Conservation (phyloP, 1,140 invertebrate genomes). For the Palaemon carinicauda region DNA sequence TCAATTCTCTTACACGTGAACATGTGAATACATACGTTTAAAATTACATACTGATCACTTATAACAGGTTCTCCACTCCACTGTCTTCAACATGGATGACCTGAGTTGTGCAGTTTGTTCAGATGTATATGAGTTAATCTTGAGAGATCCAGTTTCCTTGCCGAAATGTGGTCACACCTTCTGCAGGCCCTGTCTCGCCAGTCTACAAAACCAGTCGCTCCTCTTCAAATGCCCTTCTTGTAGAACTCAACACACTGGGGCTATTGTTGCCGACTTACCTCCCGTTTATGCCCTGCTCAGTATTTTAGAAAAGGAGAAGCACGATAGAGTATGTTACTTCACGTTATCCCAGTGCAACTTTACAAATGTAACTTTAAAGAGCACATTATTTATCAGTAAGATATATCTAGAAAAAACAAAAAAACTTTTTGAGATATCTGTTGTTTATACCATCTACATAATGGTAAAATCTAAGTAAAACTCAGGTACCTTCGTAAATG, state of each 20-base stretch:
- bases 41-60: too few species aligned
- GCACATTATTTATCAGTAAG: too few species aligned
- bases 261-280: not conserved
- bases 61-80: not conserved
- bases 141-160: not conserved
- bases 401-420: too few species aligned
- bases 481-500: too few species aligned
- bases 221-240: constrained; percentile 23
- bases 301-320: not conserved
- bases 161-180: constrained; percentile 39
- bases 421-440: too few species aligned
- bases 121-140: not conserved
- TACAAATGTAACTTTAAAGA: too few species aligned
- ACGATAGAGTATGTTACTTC: not conserved
- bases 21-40: too few species aligned
- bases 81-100: not conserved
- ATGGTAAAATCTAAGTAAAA: too few species aligned
- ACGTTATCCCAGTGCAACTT: not conserved
- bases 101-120: constrained; percentile 22
- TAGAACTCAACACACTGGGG: constrained; percentile 9
- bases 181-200: constrained; percentile 25
- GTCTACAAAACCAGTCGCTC: not conserved
- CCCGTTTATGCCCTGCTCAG: constrained; percentile 15
- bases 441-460: too few species aligned
- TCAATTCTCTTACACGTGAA: too few species aligned